A percentile compares a stretch with the other conserved stretches of the same genome.
Evolutionary conservation across 35 echinoderm and acorn worm genomes (phyloP).

Genomic region (Heliocidaris erythrogramma): DNA sequence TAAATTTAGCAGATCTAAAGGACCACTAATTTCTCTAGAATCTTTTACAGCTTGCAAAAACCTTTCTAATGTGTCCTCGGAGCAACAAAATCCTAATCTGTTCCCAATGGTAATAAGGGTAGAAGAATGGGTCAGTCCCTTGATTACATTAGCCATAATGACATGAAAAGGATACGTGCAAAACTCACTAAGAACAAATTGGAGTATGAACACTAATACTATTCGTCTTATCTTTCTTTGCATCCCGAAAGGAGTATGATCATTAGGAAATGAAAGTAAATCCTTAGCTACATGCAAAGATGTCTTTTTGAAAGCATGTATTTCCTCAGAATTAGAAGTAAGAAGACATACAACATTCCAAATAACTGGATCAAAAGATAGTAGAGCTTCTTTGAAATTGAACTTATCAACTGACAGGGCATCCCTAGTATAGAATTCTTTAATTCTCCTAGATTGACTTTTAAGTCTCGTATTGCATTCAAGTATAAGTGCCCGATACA

Average conservation of each 20-base stretch:
- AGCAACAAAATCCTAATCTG: constrained; percentile 47
- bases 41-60: constrained; percentile 43
- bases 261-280: constrained; percentile 21
- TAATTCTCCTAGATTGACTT: neutral
- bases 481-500: neutral
- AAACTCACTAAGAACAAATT: constrained; percentile 43
- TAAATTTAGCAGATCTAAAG: constrained; percentile 17
- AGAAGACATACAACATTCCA: constrained; percentile 22
- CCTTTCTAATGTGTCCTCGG: constrained; percentile 40
- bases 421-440: neutral
- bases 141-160: constrained; percentile 50
- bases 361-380: constrained; percentile 41
- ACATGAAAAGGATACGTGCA: constrained; percentile 59
- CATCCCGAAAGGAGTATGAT: neutral
- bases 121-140: constrained; percentile 57
- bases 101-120: constrained; percentile 31
- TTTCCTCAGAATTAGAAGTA: constrained; percentile 28
- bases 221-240: constrained; percentile 36
- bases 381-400: constrained; percentile 6
- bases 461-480: neutral
- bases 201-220: constrained; percentile 38
- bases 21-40: neutral
- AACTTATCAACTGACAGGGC: constrained; percentile 8
- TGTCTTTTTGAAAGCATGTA: constrained; percentile 4
- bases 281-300: neutral